Percentiles rank a stretch among this genome's conserved stretches.
phyloP scores from a whole-genome alignment of 2,113 vertebrate species.

The Oreochromis tanganicae region DNA sequence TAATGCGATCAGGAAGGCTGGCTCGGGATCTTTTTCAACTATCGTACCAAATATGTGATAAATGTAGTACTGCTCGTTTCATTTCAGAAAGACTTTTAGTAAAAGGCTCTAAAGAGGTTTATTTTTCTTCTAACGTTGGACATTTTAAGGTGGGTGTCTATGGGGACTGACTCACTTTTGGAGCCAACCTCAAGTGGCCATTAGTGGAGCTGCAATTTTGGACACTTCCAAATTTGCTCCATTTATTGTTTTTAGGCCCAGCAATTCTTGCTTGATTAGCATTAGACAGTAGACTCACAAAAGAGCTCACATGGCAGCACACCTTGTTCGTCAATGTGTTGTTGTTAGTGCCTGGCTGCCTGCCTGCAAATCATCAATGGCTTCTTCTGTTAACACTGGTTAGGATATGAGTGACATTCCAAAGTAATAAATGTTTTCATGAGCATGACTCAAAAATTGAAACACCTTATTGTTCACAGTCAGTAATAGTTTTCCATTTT shows the following conservation, averaged over 20 bases:
- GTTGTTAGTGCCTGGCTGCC: background rate
- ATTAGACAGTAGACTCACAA: background rate
- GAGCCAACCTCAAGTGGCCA: background rate
- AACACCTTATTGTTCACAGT: constrained; percentile 18
- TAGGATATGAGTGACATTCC: background rate
- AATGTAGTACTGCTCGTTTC: background rate
- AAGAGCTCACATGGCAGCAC: background rate
- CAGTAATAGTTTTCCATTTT: background rate
- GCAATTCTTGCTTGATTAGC: background rate
- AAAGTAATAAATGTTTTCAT: background rate
- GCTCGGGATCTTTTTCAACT: background rate
- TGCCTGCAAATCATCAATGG: background rate
- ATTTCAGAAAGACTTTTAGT: background rate
- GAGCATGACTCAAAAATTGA: background rate
- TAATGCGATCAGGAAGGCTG: background rate
- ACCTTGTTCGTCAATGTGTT: background rate
- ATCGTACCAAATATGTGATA: background rate
- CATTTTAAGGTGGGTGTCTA: background rate
- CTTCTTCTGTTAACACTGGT: background rate
- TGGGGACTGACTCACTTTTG: background rate
- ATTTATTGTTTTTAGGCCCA: background rate
- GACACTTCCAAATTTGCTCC: background rate
- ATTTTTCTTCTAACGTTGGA: background rate
- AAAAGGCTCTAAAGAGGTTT: background rate
- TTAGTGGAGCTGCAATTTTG: background rate